Conservation (phyloP, 2,888 invertebrate genomes). For the Drosophila paranaensis region DNA sequence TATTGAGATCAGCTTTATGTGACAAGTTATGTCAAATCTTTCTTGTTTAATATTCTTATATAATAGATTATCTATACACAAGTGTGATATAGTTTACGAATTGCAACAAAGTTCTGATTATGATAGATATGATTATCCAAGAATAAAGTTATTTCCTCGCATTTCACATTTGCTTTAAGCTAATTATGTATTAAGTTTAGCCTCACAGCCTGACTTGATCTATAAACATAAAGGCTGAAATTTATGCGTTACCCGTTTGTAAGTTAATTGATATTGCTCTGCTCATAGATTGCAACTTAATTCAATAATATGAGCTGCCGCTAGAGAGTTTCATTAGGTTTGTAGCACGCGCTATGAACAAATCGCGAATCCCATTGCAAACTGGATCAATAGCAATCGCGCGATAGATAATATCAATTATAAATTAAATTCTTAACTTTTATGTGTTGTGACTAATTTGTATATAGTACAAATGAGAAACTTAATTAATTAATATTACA, state of each 20-base stretch:
- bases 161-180: not conserved
- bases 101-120: not conserved
- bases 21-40: too few relatives aligned
- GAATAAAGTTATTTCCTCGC: not conserved
- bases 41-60: not conserved
- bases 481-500: not conserved
- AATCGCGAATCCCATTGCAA: not conserved
- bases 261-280: conserved; percentile 12
- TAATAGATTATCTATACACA: too few relatives aligned
- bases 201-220: conserved; percentile 15
- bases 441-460: not conserved
- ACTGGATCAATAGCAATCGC: not conserved
- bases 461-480: not conserved
- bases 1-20: not conserved
- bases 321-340: not conserved
- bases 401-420: too few relatives aligned
- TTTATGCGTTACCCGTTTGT: conserved; percentile 4
- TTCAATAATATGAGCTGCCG: not conserved
- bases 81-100: too few relatives aligned
- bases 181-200: not conserved
- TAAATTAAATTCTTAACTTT: not conserved
- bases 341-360: not conserved
- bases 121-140: not conserved
- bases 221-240: conserved; percentile 18
- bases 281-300: conserved; percentile 8